Evolutionary conservation across 2,888 invertebrate genomes (phyloP).

Genomic region (Ophonus ardosiacus): DNA sequence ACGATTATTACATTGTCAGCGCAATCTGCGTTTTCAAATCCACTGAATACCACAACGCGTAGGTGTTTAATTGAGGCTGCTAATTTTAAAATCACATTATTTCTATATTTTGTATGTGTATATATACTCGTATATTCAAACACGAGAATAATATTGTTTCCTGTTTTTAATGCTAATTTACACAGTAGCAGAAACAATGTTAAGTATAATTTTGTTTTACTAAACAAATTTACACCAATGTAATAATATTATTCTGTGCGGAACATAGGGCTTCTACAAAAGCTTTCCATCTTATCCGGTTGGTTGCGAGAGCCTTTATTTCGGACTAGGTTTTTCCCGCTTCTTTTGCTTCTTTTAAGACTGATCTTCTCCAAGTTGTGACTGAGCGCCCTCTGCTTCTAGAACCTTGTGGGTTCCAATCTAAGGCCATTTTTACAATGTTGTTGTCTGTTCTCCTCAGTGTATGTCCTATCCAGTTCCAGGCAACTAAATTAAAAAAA

Average conservation of each 20-base stretch:
- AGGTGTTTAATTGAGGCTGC: constrained; percentile 8
- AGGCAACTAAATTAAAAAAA: no score
- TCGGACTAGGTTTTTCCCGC: constrained; percentile 16
- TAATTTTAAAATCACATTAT: constrained; percentile 12
- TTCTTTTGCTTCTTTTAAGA: not conserved
- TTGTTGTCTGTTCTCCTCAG: no score
- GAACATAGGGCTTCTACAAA: constrained; percentile 32
- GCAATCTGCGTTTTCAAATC: constrained; percentile 11
- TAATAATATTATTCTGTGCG: no score
- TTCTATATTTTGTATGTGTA: not conserved
- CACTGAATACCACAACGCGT: not conserved
- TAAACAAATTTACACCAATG: no score
- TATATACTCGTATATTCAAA: not conserved
- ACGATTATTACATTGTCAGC: constrained; percentile 25
- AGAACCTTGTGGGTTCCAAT: no score
- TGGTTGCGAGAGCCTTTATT: not conserved
- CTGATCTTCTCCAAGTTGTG: no score
- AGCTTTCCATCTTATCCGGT: constrained; percentile 12
- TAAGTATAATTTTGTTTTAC: no score
- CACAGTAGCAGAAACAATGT: not conserved
- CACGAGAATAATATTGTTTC: not conserved
- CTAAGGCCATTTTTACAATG: no score
- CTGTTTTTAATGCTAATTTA: not conserved
- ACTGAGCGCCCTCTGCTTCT: no score
- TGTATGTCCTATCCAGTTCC: no score